Percentiles rank a stretch among this genome's conserved stretches.
These are phyloP conservation scores for Acholoe squamosa DNA, from an alignment of 2,888 invertebrate species.

Conservation along the genomic window DNA sequence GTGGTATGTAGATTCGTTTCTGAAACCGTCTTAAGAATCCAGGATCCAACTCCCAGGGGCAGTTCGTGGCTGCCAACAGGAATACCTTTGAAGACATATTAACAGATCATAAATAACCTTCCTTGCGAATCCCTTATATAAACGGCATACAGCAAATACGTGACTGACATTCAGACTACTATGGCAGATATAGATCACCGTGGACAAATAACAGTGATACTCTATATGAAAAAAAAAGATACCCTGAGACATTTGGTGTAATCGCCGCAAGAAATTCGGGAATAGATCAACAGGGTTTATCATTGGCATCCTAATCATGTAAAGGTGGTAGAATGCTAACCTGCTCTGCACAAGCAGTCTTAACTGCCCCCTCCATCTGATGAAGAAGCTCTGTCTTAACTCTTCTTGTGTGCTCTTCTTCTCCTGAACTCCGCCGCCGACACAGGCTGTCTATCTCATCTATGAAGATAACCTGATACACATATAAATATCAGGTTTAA, in stretches of 20 bases:
- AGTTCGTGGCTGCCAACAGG: slow-evolving; percentile 86
- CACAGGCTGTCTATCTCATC: slow-evolving; percentile 87
- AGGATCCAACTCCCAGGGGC: slow-evolving; percentile 87
- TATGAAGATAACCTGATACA: slow-evolving; percentile 85
- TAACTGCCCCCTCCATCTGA: slow-evolving; percentile 84
- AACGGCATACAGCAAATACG: neutral
- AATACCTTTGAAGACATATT: slow-evolving; percentile 76
- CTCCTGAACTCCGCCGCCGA: slow-evolving; percentile 84
- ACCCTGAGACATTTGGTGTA: no score
- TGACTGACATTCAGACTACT: no score
- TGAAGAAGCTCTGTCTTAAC: slow-evolving; percentile 86
- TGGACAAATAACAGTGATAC: no score
- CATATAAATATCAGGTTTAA: neutral
- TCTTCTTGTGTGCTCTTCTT: slow-evolving; percentile 85
- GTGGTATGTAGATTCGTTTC: slow-evolving; percentile 85
- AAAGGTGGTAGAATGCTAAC: neutral
- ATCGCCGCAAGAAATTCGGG: no score
- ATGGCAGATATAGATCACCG: neutral
- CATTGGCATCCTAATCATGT: no score
- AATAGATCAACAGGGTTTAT: no score
- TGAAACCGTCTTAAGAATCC: slow-evolving; percentile 86
- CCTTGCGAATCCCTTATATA: no score
- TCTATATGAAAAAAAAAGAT: no score
- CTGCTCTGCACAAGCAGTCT: slow-evolving; percentile 68
- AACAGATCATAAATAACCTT: neutral